A percentile compares a stretch with the other conserved stretches of the same genome.
These are phyloP conservation scores for Hypsibius dujardini DNA, from an alignment of 1,140 invertebrate species.

Conservation along the genomic window DNA sequence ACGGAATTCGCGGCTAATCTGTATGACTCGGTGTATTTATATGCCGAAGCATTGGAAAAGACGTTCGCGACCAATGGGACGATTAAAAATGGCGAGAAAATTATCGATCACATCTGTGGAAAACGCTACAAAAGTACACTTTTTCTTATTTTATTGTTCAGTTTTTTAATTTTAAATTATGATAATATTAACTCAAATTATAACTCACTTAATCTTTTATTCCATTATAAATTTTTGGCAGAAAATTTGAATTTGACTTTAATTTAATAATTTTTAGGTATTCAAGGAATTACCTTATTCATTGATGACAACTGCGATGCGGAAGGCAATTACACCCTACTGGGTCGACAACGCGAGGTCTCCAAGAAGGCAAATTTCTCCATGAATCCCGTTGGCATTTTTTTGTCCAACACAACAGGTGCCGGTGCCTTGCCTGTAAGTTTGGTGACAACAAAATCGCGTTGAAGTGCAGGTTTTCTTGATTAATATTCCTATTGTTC, in stretches of 20 bases:
- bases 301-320: slow-evolving; percentile 74
- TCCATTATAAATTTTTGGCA: background rate
- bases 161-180: slow-evolving; percentile 11
- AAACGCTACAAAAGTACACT: slow-evolving; percentile 55
- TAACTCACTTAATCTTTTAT: background rate
- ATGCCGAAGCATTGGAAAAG: slow-evolving; percentile 51
- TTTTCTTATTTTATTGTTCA: background rate
- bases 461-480: background rate
- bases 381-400: slow-evolving; percentile 55
- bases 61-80: slow-evolving; percentile 44
- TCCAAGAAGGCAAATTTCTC: slow-evolving; percentile 18
- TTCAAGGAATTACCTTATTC: slow-evolving; percentile 54
- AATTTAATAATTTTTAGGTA: no score
- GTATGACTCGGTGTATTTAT: slow-evolving; percentile 72
- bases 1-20: slow-evolving; percentile 51
- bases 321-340: slow-evolving; percentile 70
- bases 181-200: no score
- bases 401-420: no score
- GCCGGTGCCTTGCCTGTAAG: no score
- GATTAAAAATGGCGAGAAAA: slow-evolving; percentile 49
- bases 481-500: no score
- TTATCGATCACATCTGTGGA: slow-evolving; percentile 50
- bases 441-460: no score
- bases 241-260: no score
- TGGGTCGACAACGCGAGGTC: slow-evolving; percentile 43